Evolutionary conservation across 2,797 vertebrate species (phyloP), one percentile per base, ranked within the genome.

Genomic region (Allobates femoralis): DNA sequence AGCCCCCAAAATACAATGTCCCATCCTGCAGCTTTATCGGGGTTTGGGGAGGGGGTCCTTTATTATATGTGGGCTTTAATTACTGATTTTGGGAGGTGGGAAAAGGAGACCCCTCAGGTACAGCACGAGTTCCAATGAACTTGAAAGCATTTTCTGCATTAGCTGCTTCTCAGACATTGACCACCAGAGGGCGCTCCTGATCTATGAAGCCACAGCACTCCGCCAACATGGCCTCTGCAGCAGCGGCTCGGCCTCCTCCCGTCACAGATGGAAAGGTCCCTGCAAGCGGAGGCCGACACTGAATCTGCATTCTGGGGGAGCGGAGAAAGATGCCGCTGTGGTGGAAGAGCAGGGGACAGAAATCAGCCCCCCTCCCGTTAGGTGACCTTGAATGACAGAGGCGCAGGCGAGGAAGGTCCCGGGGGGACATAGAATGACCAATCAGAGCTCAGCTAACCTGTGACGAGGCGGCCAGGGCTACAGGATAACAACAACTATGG

Each of bases 101-200:
- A 7, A 7, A 5, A 23, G 21, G 19, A 26, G n/a, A 6, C 58
- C 6, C 58, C 12, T 26, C 56, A n/a, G 15, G 50, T 51, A 51
- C 5, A 51, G 50, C 15, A 51, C 50, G 15, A 51, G 5, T 51
- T 51, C 50, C 50, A 7, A 12, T 51, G 50, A 51, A 8, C 37
- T 5, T 4, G 37, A 41, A 41, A 41, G 10, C 10, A 4, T 41
- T 8, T 41, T 41, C 1, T 5, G 37, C 5, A 41, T 41, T 41
- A 4, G 26, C 10, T 15, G 15, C 16, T 19, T 66, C 18, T 32
- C 28, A 66, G 30, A 34, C 0, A 69, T 3, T 73, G 37, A 26
- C 69, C 69, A 46, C 69, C 69, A 73, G 69, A 14, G 23, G 69
- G 69, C 14, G 23, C 37, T 26, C 21, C 69, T 73, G 69, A n/a